Evolutionary conservation across 2,797 vertebrate species (phyloP).

Genomic region (Siniperca scherzeri): DNA sequence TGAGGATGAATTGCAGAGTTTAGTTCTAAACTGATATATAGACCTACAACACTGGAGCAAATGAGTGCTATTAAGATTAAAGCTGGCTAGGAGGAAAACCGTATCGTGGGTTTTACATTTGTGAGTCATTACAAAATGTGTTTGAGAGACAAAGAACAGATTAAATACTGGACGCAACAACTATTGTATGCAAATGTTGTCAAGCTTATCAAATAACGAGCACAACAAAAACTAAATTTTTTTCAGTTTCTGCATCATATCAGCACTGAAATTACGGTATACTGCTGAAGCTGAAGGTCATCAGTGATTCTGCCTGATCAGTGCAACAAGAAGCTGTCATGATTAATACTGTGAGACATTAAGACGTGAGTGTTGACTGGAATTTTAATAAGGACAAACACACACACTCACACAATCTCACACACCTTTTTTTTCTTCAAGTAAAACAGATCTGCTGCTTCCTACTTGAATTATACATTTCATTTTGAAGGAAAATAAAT

Average conservation of each 20-base stretch:
- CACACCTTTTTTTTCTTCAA: neutral
- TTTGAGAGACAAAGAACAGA: conserved; percentile 9
- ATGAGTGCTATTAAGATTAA: conserved; percentile 17
- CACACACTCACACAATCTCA: neutral
- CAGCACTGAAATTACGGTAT: conserved; percentile 23
- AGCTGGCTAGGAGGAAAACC: neutral
- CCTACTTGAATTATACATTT: conserved; percentile 4
- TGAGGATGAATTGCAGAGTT: conserved; percentile 45
- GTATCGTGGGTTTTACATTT: conserved; percentile 22
- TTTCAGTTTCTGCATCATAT: neutral
- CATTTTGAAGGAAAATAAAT: neutral
- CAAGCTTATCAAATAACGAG: neutral
- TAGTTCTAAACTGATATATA: conserved; percentile 24
- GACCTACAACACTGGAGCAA: conserved; percentile 4
- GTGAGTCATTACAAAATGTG: conserved; percentile 29
- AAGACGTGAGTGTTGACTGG: conserved; percentile 37
- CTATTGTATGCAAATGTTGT: neutral
- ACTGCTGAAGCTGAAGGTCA: conserved; percentile 47
- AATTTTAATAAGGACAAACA: conserved; percentile 43
- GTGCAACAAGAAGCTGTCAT: conserved; percentile 54
- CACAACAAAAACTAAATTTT: neutral
- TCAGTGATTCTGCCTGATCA: conserved; percentile 56
- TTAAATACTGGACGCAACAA: conserved; percentile 9
- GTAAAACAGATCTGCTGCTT: conserved; percentile 1
- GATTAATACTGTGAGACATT: conserved; percentile 61